Percentiles rank a stretch among this genome's conserved stretches.
These are phyloP conservation scores for Apamea epomidion DNA, from an alignment of 2,888 invertebrate species.

Conservation along the genomic window DNA sequence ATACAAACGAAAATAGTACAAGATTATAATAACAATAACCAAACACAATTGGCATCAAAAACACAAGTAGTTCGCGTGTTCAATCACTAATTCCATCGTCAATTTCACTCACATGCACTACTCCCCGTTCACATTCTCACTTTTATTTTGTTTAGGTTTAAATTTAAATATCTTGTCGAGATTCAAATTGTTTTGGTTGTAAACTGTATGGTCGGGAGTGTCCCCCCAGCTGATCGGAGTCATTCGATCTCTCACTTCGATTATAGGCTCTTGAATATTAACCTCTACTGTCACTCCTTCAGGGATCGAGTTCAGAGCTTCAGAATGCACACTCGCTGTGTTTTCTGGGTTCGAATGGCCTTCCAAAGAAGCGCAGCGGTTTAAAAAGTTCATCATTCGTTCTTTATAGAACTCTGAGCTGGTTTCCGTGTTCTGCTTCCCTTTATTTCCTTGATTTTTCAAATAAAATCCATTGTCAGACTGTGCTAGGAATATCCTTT, in stretches of 20 bases:
- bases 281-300: conserved; percentile 75
- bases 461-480: conserved; percentile 85
- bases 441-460: conserved; percentile 86
- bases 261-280: conserved; percentile 58
- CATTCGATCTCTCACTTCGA: conserved; percentile 67
- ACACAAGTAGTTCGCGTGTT: conserved; percentile 47
- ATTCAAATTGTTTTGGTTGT: conserved; percentile 87
- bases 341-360: conserved; percentile 81
- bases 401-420: conserved; percentile 87
- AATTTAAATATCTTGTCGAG: conserved; percentile 86
- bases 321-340: conserved; percentile 81
- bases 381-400: conserved; percentile 86
- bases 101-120: conserved; percentile 58
- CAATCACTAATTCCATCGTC: conserved; percentile 43
- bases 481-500: conserved; percentile 87
- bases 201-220: conserved; percentile 82
- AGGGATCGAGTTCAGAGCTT: conserved; percentile 80
- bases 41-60: conserved; percentile 25
- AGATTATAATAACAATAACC: conserved; percentile 16
- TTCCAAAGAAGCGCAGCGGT: conserved; percentile 83
- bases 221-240: conserved; percentile 87
- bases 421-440: conserved; percentile 84
- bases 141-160: conserved; percentile 68
- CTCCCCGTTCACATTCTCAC: conserved; percentile 60
- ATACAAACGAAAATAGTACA: conserved; percentile 26